These are phyloP conservation scores for Saturnia japonica DNA, from an alignment of 2,888 invertebrate genomes.

Conservation along the genomic window DNA sequence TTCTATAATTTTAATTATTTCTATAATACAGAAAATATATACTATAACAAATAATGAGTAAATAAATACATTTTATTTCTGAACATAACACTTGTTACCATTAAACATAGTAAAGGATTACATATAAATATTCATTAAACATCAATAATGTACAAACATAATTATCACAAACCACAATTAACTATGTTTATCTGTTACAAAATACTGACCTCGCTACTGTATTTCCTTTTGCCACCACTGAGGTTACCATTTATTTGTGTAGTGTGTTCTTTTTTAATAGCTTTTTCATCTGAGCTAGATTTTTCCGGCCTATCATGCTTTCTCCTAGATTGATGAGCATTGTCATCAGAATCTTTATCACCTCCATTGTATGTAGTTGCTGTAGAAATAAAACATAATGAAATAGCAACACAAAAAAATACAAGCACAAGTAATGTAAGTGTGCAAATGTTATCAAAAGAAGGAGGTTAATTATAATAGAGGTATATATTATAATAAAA, in stretches of 20 bases:
- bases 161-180: conserved; percentile 7
- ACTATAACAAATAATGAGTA: too few relatives aligned
- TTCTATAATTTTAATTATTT: too few relatives aligned
- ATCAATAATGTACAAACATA: neutral
- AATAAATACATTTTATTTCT: too few relatives aligned
- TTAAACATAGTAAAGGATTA: too few relatives aligned
- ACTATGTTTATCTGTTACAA: neutral
- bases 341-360: conserved; percentile 66
- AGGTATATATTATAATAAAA: too few relatives aligned
- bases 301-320: conserved; percentile 44
- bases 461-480: too few relatives aligned
- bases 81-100: too few relatives aligned
- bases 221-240: conserved; percentile 61
- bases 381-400: conserved; percentile 36
- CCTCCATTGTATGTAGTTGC: conserved; percentile 61
- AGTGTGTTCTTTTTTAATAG: conserved; percentile 37
- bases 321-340: conserved; percentile 46
- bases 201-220: conserved; percentile 67
- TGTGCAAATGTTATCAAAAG: too few relatives aligned
- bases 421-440: too few relatives aligned
- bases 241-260: conserved; percentile 60
- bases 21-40: too few relatives aligned
- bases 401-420: too few relatives aligned
- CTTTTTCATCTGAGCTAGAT: conserved; percentile 34
- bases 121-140: too few relatives aligned